These are phyloP conservation scores for Meta bourneti DNA, from an alignment of 2,888 invertebrate genomes.

Conservation along the genomic window DNA sequence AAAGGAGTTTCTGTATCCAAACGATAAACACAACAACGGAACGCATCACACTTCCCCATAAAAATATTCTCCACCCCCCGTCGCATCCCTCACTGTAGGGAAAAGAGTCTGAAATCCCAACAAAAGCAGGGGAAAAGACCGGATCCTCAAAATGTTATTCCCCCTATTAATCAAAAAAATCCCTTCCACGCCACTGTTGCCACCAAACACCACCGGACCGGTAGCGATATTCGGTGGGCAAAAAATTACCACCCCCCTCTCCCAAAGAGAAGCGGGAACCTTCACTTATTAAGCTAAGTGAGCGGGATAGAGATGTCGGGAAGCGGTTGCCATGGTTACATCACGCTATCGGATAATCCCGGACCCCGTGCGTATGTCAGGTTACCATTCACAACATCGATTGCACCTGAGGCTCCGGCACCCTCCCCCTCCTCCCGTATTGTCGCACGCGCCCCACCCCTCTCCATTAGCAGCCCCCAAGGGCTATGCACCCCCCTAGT, in stretches of 20 bases:
- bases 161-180: constrained; percentile 39
- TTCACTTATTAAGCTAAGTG: constrained; percentile 75
- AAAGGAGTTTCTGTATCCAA: constrained; percentile 1
- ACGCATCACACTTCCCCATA: not conserved
- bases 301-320: constrained; percentile 59
- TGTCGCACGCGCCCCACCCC: constrained; percentile 44
- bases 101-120: not conserved
- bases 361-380: constrained; percentile 53
- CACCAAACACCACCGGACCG: constrained; percentile 1
- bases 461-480: constrained; percentile 38
- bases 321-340: constrained; percentile 63
- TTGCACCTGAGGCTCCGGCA: constrained; percentile 69
- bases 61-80: constrained; percentile 16
- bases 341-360: constrained; percentile 75
- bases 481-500: constrained; percentile 7
- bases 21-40: not conserved
- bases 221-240: not conserved
- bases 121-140: not conserved
- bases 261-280: constrained; percentile 34
- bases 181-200: constrained; percentile 30
- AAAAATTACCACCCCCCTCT: constrained; percentile 7
- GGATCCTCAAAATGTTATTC: constrained; percentile 35
- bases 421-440: constrained; percentile 17
- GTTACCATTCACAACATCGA: constrained; percentile 67
- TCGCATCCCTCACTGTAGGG: not conserved